Evolutionary conservation across 1,140 invertebrate genomes (phyloP).

Genomic region (Procambarus virginalis): DNA sequence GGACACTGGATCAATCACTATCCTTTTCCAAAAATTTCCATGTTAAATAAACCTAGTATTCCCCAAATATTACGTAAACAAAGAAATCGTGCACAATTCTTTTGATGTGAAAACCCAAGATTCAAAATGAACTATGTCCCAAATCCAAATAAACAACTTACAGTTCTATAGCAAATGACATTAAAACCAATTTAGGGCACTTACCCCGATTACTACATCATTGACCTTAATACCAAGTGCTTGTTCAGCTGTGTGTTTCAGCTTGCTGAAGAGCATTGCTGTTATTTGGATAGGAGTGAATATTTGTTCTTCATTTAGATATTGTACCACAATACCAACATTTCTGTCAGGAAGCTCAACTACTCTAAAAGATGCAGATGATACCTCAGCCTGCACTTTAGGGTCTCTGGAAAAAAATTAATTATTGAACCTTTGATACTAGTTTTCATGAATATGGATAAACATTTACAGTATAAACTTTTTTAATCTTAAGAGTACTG

Average conservation of each 20-base stretch:
- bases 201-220: slow-evolving; percentile 96
- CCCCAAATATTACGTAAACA: no score
- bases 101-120: no score
- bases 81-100: no score
- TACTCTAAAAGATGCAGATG: slow-evolving; percentile 36
- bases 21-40: no score
- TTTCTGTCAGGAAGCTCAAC: slow-evolving; percentile 62
- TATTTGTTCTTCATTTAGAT: slow-evolving; percentile 87
- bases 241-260: slow-evolving; percentile 91
- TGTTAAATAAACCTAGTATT: no score
- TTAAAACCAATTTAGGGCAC: slow-evolving; percentile 68
- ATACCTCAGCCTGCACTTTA: slow-evolving; percentile 56
- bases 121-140: no score
- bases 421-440: no score
- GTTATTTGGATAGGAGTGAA: slow-evolving; percentile 97
- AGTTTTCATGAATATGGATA: no score
- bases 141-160: no score
- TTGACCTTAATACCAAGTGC: slow-evolving; percentile 93
- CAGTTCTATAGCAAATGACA: slow-evolving; percentile 94
- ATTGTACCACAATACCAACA: slow-evolving; percentile 82
- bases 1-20: no score
- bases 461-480: no score
- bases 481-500: no score
- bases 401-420: slow-evolving; percentile 61
- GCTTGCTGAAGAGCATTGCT: slow-evolving; percentile 97